Conservation (phyloP, 2,797 vertebrate species). For the Gadopsis bispinosus region DNA sequence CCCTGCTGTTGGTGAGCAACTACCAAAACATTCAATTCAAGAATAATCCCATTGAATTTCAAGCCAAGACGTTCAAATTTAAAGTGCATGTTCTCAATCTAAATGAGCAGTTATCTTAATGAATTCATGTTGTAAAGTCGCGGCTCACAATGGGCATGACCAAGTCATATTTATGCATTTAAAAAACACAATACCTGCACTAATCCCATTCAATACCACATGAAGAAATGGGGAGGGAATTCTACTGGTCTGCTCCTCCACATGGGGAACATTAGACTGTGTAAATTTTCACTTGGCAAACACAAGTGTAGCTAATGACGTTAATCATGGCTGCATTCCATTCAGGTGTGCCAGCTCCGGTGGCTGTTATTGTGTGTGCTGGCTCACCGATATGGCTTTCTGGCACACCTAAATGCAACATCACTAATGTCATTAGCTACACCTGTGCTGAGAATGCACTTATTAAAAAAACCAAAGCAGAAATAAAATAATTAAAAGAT, state of each 20-base stretch:
- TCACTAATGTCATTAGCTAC: neutral
- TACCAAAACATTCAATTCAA: neutral
- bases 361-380: neutral
- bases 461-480: too few relatives aligned
- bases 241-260: constrained; percentile 11
- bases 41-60: neutral
- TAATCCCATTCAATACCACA: neutral
- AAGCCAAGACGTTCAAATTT: neutral
- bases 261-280: constrained; percentile 20
- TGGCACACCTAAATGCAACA: neutral
- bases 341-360: constrained; percentile 19
- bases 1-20: neutral
- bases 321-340: constrained; percentile 9
- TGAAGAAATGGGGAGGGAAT: neutral
- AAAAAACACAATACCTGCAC: constrained; percentile 9
- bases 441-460: neutral
- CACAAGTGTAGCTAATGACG: constrained; percentile 5
- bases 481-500: too few relatives aligned
- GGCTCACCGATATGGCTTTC: neutral
- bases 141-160: neutral
- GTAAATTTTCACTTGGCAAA: constrained; percentile 22
- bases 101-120: constrained; percentile 3
- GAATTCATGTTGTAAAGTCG: constrained; percentile 8
- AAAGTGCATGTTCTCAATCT: neutral
- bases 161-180: constrained; percentile 12